Evolutionary conservation across 2,888 invertebrate genomes (phyloP).

Genomic region (Sphecodes monilicornis): DNA sequence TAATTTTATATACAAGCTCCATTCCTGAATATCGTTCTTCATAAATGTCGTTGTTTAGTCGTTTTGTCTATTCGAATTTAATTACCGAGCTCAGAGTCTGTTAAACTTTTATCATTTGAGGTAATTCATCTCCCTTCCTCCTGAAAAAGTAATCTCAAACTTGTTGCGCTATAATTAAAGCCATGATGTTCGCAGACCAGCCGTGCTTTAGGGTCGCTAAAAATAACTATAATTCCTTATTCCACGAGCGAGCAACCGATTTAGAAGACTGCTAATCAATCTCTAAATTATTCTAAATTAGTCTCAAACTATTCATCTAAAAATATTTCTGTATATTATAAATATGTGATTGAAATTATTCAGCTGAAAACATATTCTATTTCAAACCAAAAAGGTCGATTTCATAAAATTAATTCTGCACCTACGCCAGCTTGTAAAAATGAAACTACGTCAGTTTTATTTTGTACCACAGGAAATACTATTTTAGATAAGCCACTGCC

Average conservation of each 20-base stretch:
- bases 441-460: not conserved
- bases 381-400: not conserved
- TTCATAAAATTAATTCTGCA: not conserved
- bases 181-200: not conserved
- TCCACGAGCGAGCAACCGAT: not conserved
- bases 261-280: not conserved
- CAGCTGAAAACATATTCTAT: no score
- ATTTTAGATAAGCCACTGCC: not conserved
- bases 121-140: not conserved
- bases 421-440: not conserved
- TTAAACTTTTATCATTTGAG: not conserved
- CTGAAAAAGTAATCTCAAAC: not conserved
- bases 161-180: conserved; percentile 11
- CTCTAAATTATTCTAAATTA: no score
- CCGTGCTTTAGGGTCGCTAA: not conserved
- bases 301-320: no score
- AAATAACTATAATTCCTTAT: not conserved
- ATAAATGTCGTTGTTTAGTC: not conserved
- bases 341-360: no score
- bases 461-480: not conserved
- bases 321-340: no score
- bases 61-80: not conserved
- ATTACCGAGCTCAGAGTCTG: not conserved
- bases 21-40: no score
- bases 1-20: no score